A percentile compares a stretch with the other conserved stretches of the same genome.
phyloP scores from a whole-genome alignment of 2,888 invertebrate genomes.

The Nemoura dubitans region DNA sequence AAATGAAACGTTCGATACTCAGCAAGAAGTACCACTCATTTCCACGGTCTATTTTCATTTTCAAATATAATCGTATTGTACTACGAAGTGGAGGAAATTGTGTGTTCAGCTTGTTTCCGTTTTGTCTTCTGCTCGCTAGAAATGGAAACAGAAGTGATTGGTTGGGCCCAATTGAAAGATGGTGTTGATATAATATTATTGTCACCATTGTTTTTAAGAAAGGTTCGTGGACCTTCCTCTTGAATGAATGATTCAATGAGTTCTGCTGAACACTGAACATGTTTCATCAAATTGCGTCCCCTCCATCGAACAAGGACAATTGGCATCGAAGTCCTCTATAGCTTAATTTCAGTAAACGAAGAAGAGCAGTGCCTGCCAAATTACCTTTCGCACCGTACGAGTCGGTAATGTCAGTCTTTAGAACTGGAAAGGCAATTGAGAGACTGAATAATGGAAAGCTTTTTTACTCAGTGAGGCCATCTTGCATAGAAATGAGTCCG shows the following conservation, averaged over 20 bases:
- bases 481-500: background rate
- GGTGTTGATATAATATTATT: background rate
- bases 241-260: background rate
- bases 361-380: background rate
- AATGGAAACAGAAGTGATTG: background rate
- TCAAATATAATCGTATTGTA: too few relatives aligned
- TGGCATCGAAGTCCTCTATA: background rate
- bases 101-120: too few relatives aligned
- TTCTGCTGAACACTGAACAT: background rate
- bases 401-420: constrained; percentile 7
- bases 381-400: background rate
- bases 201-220: background rate
- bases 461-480: background rate
- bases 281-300: background rate
- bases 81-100: too few relatives aligned
- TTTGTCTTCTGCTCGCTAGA: background rate
- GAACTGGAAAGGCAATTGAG: background rate
- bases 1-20: too few relatives aligned
- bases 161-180: background rate
- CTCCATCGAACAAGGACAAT: background rate
- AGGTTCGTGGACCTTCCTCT: background rate
- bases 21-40: too few relatives aligned
- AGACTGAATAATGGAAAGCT: background rate
- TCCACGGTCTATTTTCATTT: too few relatives aligned
- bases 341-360: background rate